Percentiles rank a stretch among this genome's conserved stretches.
These are phyloP conservation scores for Limnephilus marmoratus DNA, from an alignment of 2,888 invertebrate species.

Conservation along the genomic window DNA sequence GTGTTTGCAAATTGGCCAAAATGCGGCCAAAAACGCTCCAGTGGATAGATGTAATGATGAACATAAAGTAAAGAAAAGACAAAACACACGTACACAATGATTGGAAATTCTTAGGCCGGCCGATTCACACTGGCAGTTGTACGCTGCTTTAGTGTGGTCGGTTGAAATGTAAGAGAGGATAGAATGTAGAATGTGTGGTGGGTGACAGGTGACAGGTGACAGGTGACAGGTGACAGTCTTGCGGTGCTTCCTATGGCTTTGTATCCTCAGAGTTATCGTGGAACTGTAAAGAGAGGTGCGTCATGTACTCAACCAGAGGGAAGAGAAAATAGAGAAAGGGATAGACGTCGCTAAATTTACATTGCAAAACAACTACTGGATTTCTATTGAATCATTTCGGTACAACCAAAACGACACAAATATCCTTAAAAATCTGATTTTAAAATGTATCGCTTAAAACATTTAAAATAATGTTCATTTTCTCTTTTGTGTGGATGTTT, in stretches of 20 bases:
- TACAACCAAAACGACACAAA: neutral
- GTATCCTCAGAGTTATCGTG: slow-evolving; percentile 51
- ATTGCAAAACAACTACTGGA: neutral
- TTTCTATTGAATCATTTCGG: too few relatives aligned
- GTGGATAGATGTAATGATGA: neutral
- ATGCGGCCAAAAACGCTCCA: too few relatives aligned
- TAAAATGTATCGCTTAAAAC: neutral
- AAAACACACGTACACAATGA: slow-evolving; percentile 39
- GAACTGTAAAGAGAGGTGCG: slow-evolving; percentile 56
- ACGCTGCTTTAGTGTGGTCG: slow-evolving; percentile 48
- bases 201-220: neutral
- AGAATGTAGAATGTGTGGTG: slow-evolving; percentile 28
- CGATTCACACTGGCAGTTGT: slow-evolving; percentile 37
- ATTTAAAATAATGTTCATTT: too few relatives aligned
- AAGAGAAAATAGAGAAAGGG: neutral
- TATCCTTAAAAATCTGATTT: neutral
- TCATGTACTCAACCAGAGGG: neutral
- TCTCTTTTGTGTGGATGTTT: too few relatives aligned
- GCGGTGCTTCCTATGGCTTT: slow-evolving; percentile 50
- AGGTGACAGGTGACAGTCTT: slow-evolving; percentile 23
- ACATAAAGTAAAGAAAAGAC: slow-evolving; percentile 16
- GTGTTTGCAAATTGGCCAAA: too few relatives aligned
- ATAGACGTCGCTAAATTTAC: neutral
- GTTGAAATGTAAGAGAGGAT: neutral
- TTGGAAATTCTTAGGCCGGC: slow-evolving; percentile 10